A percentile compares a stretch with the other conserved stretches of the same genome.
Conservation (phyloP, 1,140 invertebrate species). For the Metaphire vulgaris region DNA sequence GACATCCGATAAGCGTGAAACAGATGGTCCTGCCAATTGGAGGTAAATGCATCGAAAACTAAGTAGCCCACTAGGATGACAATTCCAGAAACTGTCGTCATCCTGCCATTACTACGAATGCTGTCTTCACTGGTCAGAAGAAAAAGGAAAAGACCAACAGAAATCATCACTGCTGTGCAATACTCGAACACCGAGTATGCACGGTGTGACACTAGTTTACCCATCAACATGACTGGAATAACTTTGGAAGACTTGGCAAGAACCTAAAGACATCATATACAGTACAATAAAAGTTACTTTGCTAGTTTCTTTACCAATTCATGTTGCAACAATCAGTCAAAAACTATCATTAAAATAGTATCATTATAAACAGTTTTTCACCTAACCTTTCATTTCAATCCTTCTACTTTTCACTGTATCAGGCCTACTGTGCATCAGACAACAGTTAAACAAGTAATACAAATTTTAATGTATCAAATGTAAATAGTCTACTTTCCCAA, state of each 20-base stretch:
- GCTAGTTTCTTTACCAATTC: no score
- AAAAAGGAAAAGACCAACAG: constrained; percentile 84
- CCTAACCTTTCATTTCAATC: no score
- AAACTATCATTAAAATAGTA: no score
- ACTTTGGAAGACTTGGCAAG: constrained; percentile 57
- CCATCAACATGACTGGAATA: constrained; percentile 96
- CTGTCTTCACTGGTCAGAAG: constrained; percentile 58
- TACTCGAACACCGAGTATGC: constrained; percentile 92
- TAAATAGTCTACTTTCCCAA: no score
- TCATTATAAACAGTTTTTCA: no score
- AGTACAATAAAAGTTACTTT: no score
- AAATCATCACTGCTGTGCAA: constrained; percentile 78
- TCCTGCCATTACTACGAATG: constrained; percentile 33
- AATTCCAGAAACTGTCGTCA: constrained; percentile 19
- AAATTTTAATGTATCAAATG: no score
- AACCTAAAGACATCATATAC: constrained; percentile 55
- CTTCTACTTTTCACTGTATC: no score
- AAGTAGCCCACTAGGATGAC: constrained; percentile 66
- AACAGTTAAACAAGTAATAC: no score
- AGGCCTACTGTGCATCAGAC: no score
- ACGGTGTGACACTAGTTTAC: constrained; percentile 78
- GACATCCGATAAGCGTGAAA: constrained; percentile 75
- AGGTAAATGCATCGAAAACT: constrained; percentile 93
- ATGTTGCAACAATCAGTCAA: no score
- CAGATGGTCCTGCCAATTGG: constrained; percentile 92